These are phyloP conservation scores for Lagopus muta DNA, from an alignment of 2,113 vertebrate genomes.

Conservation along the genomic window DNA sequence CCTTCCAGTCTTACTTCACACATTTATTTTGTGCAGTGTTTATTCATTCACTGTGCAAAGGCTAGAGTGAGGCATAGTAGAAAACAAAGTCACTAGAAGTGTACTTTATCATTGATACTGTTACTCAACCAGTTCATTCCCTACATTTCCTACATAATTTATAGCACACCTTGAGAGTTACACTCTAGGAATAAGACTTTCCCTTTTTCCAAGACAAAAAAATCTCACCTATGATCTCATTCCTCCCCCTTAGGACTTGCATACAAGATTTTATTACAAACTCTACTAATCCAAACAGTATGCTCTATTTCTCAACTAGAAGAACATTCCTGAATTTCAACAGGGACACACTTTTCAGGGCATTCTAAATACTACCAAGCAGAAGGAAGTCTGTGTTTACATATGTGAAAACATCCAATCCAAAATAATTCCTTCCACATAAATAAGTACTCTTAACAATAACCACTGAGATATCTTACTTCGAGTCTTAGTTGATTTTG, in stretches of 20 bases:
- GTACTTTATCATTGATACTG: background rate
- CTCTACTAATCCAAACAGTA: background rate
- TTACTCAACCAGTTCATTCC: background rate
- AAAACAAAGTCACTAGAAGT: background rate
- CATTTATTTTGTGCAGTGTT: background rate
- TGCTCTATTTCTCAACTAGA: background rate
- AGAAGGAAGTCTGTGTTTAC: background rate
- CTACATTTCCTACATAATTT: background rate
- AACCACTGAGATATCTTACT: conserved; percentile 74
- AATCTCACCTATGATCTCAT: background rate
- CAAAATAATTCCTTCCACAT: background rate
- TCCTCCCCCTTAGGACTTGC: background rate
- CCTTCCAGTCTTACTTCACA: conserved; percentile 14
- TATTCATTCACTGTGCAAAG: background rate
- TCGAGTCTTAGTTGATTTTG: conserved; percentile 65
- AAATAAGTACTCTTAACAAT: background rate
- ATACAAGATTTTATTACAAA: background rate
- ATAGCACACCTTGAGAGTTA: background rate
- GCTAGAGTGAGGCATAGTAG: rapidly evolving
- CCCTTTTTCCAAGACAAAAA: background rate
- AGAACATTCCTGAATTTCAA: background rate
- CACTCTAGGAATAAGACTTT: background rate
- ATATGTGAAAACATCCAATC: background rate
- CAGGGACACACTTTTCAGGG: background rate
- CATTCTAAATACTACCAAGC: background rate